Percentiles rank a stretch among this genome's conserved stretches.
phyloP scores from a whole-genome alignment of 2,797 vertebrate species.

The Liparis tanakae region DNA sequence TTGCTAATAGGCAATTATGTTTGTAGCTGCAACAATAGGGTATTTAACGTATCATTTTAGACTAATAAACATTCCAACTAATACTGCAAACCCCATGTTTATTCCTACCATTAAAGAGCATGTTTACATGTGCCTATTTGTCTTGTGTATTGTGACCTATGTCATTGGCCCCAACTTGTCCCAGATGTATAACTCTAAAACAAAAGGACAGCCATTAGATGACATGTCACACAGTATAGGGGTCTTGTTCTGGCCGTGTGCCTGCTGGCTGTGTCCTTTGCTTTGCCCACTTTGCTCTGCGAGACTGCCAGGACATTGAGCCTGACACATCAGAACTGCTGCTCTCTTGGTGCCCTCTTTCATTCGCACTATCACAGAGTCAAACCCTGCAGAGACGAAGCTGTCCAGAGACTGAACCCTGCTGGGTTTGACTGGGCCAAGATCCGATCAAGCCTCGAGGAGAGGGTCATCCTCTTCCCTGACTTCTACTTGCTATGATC shows the following conservation, averaged over 20 bases:
- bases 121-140: constrained; percentile 54
- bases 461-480: constrained; percentile 84
- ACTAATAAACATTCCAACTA: constrained; percentile 8
- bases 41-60: constrained; percentile 8
- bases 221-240: constrained; percentile 83
- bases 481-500: constrained; percentile 86
- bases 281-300: constrained; percentile 81
- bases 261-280: constrained; percentile 85
- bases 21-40: constrained; percentile 3
- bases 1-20: constrained; percentile 16
- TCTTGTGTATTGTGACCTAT: constrained; percentile 66
- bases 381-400: constrained; percentile 82
- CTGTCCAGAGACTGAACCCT: constrained; percentile 82
- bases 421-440: constrained; percentile 85
- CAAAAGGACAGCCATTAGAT: constrained; percentile 82
- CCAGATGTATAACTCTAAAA: constrained; percentile 75
- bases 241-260: constrained; percentile 77
- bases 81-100: constrained; percentile 6
- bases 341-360: constrained; percentile 84
- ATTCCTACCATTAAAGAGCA: constrained; percentile 41
- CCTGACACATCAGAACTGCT: constrained; percentile 84
- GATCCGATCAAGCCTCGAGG: constrained; percentile 85
- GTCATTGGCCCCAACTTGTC: constrained; percentile 73
- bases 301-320: constrained; percentile 83
- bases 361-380: constrained; percentile 84